Evolutionary conservation across 2,888 invertebrate genomes (phyloP), one percentile per base, ranked within the genome.

Genomic region (Darwinula stevensoni): DNA sequence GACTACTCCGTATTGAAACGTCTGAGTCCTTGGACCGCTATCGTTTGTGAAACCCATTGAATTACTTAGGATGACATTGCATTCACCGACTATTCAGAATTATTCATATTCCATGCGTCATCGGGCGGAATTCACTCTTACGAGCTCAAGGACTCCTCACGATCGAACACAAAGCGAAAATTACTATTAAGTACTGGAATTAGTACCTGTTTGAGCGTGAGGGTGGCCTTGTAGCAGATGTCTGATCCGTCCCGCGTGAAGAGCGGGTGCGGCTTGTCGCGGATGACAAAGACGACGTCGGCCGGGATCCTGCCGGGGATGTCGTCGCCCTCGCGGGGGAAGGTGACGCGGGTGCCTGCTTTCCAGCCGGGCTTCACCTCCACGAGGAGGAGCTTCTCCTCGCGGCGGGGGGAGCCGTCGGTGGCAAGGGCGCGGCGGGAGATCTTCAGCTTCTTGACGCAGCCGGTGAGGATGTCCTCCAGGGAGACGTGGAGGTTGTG

Each of bases 401-500:
- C 88, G 44, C 73, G 75, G 43, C 67, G 67, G 1, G 70, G 61
- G 1, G 67, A 63, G 11, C 82, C 80, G 49, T 88, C 86, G 1
- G 72, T 60, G 38, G 71, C 69, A 30, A 75, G 57, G 1, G 80
- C 76, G 34, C 48, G 49, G 33, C 88, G 65, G 2, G 86, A 88
- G 39, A 97, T 97, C 53, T 94, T 97, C 84, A 97, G 88, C 51
- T 91, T 94, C 54, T 94, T 97, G 0, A 75, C 74, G 46, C 84
- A 82, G 5, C 97, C 94, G 35, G 66, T 70, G 27, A 73, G 65
- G 35, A 94, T 76, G 45, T 97, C 94, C 47, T 97, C 94, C 30
- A 97, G 51, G 0, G 73, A 67, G 2, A 91, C 82, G 44, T 76
- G 80, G 17, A 94, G 54, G 46, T 91, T 88, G 51, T 86, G 76